Evolutionary conservation across 2,888 invertebrate species (phyloP), one percentile per base, ranked within the genome.

Genomic region (Eupeodes luniger): DNA sequence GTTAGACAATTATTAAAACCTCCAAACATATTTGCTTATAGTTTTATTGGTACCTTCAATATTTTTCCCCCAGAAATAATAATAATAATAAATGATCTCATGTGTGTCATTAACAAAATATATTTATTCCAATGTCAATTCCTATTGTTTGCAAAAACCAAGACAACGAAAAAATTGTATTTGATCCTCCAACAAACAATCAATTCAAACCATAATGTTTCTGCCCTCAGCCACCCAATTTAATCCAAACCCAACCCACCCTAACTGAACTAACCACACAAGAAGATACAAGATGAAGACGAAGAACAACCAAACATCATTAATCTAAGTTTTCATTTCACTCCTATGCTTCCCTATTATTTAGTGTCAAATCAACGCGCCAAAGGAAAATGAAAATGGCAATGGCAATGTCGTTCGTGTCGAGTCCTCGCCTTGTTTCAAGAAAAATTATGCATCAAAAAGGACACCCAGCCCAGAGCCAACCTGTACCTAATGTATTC

Each of bases 351-450:
- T 76, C 66, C 81, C 81, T 74, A 81, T 88, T 88, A 84, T 81
- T 84, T 78, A 85, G 74, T 61, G 88, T 88, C 88, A 88, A 84
- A 88, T 88, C 81, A 85, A 81, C 81, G 84, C 81, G 81, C 77
- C 75, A 83, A 70, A 67, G 72, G 75, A 79, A 70, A 74, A 75
- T 75, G 34, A 51, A 69, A 69, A 59, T 44, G 40, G 4, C 27
- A 36, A 59, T 59, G 34, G 34, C 59, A 36, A 59, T 47, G 10
- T 19, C 9, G 19, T 6, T 47, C 47, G 64, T 19, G 44, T 49
- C 64, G 53, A 44, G 51, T 69, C 69, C 66, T 67, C 34, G 47
- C n/a, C 66, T 66, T 66, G 66, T 66, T 66, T 34, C 27, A 27
- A 27, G 47, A 14, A 55, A 14, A 40, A 62, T 62, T 40, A 40